Conservation (phyloP, 2,113 vertebrate genomes). For the Baryphthengus martii region DNA sequence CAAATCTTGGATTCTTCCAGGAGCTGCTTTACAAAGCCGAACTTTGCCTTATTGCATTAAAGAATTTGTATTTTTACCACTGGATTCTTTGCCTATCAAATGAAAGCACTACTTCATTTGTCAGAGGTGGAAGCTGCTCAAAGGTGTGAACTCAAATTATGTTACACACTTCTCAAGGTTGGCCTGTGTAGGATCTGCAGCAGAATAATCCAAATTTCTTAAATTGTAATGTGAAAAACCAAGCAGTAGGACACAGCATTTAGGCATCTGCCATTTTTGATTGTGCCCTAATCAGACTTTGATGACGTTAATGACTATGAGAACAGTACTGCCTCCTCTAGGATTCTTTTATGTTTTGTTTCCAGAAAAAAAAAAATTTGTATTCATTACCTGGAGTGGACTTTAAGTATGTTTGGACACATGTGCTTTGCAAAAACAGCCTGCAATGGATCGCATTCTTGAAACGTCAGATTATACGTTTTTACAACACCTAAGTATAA, state of each 20-base stretch:
- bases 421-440: slow-evolving; percentile 84
- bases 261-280: not conserved
- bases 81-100: not conserved
- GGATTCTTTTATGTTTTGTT: not conserved
- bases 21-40: not conserved
- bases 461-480: slow-evolving; percentile 86
- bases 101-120: not conserved
- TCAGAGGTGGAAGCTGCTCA: not conserved
- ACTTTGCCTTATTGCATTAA: not conserved
- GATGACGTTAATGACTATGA: not conserved
- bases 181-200: not conserved
- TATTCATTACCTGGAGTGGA: slow-evolving; percentile 84
- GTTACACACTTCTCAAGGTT: not conserved
- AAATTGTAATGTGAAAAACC: not conserved
- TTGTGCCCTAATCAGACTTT: not conserved
- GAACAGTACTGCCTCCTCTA: not conserved
- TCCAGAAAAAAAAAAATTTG: not conserved
- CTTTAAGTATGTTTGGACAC: slow-evolving; percentile 85
- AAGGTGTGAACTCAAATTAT: not conserved
- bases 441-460: slow-evolving; percentile 87
- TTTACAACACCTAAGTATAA: slow-evolving; percentile 82
- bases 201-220: not conserved
- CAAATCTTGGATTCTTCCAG: too few species aligned
- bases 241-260: not conserved
- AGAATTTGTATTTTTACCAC: not conserved